These are phyloP conservation scores for Ernsta delagoae DNA, from an alignment of 2,888 invertebrate genomes.

Conservation along the genomic window DNA sequence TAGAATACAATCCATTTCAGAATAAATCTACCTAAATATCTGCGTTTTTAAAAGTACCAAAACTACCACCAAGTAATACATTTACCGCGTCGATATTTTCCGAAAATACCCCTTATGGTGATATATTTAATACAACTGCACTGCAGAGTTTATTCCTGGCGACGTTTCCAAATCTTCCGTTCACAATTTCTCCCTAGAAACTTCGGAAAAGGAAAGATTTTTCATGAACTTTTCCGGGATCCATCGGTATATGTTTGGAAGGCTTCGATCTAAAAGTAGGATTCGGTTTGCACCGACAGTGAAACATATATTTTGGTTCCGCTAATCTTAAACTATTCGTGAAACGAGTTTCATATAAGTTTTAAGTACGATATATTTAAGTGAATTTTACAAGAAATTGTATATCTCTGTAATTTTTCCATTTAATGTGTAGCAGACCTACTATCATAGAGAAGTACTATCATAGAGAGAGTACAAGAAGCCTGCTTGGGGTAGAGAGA, in stretches of 20 bases:
- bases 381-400: too few species aligned
- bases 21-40: too few species aligned
- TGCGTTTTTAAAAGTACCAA: too few species aligned
- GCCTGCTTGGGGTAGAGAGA: too few species aligned
- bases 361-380: too few species aligned
- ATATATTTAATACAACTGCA: slow-evolving; percentile 17
- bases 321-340: background rate
- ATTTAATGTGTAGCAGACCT: too few species aligned
- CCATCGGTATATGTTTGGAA: slow-evolving; percentile 26
- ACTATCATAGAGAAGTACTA: too few species aligned
- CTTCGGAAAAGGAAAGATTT: slow-evolving; percentile 33
- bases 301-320: slow-evolving; percentile 5
- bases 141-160: slow-evolving; percentile 27
- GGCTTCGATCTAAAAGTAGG: slow-evolving; percentile 19
- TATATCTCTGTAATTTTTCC: too few species aligned
- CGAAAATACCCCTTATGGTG: background rate
- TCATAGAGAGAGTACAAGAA: too few species aligned
- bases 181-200: slow-evolving; percentile 29
- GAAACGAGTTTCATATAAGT: background rate
- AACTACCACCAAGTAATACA: background rate
- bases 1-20: too few species aligned
- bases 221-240: slow-evolving; percentile 33
- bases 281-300: background rate
- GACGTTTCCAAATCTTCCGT: slow-evolving; percentile 30
- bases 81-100: background rate